Evolutionary conservation across 1,140 invertebrate genomes (phyloP), one percentile per base, ranked within the genome.

Genomic region (Heliconius hermathena): DNA sequence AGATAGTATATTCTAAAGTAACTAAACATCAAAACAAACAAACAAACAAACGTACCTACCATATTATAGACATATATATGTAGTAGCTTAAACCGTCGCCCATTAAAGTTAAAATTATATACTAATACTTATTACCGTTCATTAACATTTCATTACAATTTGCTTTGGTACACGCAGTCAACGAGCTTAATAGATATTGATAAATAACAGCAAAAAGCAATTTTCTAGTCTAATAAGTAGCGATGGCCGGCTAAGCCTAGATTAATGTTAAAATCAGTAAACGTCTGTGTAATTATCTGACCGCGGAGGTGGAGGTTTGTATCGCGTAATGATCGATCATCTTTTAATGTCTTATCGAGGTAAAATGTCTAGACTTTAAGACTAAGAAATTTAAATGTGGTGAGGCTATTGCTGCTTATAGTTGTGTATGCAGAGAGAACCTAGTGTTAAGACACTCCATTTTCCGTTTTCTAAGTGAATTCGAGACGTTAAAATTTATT

Each of bases 221-320:
- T 79, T 79, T 79, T 79, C 78, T 74, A 75, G 78, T 71, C 78
- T 79, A 79, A 71, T 75, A 79, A 79, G 73, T 71, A 36, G 60
- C 73, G 73, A 79, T 79, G 57, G 66, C 71, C 41, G 16, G 16
- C 77, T 74, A 66, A 77, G 76, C 76, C 22, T 41, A 70, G 33
- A 74, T 75, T 79, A 72, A 79, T 73, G 60, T 38, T 75, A 33
- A 72, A 52, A 74, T 75, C 78, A 75, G 41, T 74, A 74, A 75
- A 75, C 33, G 78, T 75, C 60, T 66, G 60, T 66, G 60, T 66
- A 66, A 66, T 66, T 66, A 66, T 11, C 26, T 16, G 26, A 60
- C 22, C 60, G 60, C 22, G n/a, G 57, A 60, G 41, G 41, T 46
- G 41, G 6, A 46, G n/a, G 26, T 6, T 66, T 66, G n/a, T 29